Conservation (phyloP, 2,797 vertebrate species). For the Anguilla anguilla region DNA sequence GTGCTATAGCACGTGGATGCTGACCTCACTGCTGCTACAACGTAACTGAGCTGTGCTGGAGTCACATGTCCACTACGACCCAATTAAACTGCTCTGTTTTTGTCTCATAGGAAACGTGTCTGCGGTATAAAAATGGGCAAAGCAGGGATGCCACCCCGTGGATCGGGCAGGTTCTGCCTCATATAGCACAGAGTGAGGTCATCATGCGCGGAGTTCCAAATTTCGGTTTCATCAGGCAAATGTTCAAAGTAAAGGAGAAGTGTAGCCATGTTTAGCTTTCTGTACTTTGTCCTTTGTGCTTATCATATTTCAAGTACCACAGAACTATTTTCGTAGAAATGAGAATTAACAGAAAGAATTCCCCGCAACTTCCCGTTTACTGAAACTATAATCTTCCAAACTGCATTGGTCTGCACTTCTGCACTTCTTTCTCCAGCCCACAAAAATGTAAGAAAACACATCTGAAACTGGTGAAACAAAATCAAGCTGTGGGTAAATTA, state of each 20-base stretch:
- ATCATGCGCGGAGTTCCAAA: background rate
- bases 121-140: background rate
- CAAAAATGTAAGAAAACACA: too few relatives aligned
- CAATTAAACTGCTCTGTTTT: background rate
- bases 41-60: background rate
- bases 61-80: background rate
- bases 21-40: background rate
- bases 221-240: slow-evolving; percentile 5
- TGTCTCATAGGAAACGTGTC: background rate
- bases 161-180: slow-evolving; percentile 4
- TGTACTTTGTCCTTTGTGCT: too few relatives aligned
- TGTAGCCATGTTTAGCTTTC: too few relatives aligned
- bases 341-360: too few relatives aligned
- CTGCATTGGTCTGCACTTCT: too few relatives aligned
- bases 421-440: too few relatives aligned
- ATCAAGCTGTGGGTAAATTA: too few relatives aligned
- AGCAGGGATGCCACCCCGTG: slow-evolving; percentile 6
- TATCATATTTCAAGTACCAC: too few relatives aligned
- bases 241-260: background rate
- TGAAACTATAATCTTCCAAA: too few relatives aligned
- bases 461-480: too few relatives aligned
- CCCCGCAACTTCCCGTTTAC: too few relatives aligned
- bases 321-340: too few relatives aligned
- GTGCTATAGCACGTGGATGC: background rate
- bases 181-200: background rate